Evolutionary conservation across 2,797 vertebrate genomes (phyloP).

Genomic region (Phyllotis vaccarum): DNA sequence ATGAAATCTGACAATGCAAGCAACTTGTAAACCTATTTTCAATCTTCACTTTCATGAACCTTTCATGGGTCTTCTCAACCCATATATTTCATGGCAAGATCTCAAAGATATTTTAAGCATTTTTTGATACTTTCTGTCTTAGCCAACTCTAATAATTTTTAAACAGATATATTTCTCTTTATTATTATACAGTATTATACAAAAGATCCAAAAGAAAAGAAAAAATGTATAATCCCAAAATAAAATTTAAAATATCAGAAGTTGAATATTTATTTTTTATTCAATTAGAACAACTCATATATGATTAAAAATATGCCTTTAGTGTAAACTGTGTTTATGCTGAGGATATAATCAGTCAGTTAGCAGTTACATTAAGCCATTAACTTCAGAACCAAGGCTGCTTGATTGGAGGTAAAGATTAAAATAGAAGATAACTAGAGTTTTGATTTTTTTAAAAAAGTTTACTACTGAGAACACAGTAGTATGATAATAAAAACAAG

Average conservation of each 20-base stretch:
- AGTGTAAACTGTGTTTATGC: neutral
- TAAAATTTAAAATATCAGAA: slow-evolving; percentile 15
- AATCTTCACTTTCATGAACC: slow-evolving; percentile 10
- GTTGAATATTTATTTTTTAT: slow-evolving; percentile 18
- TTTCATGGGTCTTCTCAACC: neutral
- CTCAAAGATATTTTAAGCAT: slow-evolving; percentile 6
- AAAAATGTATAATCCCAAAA: neutral
- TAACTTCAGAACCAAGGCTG: neutral
- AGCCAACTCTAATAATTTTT: slow-evolving; percentile 32
- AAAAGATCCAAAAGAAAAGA: neutral
- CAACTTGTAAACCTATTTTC: neutral
- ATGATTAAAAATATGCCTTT: neutral
- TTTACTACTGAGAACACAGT: neutral
- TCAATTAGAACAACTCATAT: neutral
- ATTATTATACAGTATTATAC: neutral
- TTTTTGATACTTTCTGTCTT: neutral
- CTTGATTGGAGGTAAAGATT: neutral
- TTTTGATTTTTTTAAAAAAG: neutral
- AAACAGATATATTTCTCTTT: neutral
- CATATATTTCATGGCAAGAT: slow-evolving; percentile 15
- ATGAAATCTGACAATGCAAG: neutral
- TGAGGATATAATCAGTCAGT: neutral
- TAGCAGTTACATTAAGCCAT: slow-evolving; percentile 6
- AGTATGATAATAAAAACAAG: neutral
- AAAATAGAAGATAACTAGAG: neutral